A percentile compares a stretch with the other conserved stretches of the same genome.
phyloP scores from a whole-genome alignment of 2,797 vertebrate genomes.

The Limnodromus scolopaceus region DNA sequence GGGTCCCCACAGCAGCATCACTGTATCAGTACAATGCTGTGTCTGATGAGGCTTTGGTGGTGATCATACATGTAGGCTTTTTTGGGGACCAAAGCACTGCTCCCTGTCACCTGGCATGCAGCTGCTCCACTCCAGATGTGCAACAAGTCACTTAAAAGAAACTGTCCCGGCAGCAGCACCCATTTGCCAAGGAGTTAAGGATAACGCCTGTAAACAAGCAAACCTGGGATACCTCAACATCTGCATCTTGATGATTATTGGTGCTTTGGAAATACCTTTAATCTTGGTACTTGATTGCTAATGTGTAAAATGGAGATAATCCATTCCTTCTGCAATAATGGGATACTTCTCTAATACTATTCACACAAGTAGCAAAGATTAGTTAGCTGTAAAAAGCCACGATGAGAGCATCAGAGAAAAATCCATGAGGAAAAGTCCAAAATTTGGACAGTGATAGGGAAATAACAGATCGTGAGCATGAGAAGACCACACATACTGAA shows the following conservation, averaged over 20 bases:
- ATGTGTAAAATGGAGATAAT: rapidly evolving
- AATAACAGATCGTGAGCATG: rapidly evolving
- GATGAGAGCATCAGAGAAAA: neutral
- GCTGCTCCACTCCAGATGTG: neutral
- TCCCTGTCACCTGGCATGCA: neutral
- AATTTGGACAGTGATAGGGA: neutral
- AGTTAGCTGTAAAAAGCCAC: neutral
- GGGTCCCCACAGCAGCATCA: neutral
- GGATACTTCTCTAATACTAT: neutral
- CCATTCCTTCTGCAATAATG: rapidly evolving
- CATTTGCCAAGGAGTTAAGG: rapidly evolving
- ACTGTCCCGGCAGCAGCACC: rapidly evolving
- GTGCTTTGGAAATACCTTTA: neutral
- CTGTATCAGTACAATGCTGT: rapidly evolving
- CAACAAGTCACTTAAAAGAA: neutral
- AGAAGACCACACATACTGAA: neutral
- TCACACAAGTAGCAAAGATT: neutral
- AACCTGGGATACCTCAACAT: neutral
- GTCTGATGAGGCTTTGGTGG: neutral
- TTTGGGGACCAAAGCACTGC: too few species aligned
- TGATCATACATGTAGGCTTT: rapidly evolving
- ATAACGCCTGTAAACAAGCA: rapidly evolving
- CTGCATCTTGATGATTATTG: neutral
- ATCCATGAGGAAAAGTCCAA: neutral
- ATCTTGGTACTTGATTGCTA: rapidly evolving